Evolutionary conservation across 2,113 vertebrate species (phyloP).

Genomic region (Osmerus mordax): DNA sequence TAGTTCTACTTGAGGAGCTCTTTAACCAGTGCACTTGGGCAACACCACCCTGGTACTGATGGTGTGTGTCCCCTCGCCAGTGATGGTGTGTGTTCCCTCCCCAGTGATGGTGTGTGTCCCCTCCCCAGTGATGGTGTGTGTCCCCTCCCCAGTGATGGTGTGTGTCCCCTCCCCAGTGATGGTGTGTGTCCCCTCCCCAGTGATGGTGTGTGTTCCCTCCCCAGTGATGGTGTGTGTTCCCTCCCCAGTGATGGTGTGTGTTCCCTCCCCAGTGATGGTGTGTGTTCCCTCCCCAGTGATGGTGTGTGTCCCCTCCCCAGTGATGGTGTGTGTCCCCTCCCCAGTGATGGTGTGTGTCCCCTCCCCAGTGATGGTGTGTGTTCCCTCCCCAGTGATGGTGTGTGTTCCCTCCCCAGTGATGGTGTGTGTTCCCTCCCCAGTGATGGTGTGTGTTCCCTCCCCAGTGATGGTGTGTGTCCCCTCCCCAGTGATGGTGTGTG

Average conservation of each 20-base stretch:
- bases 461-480: too few species aligned
- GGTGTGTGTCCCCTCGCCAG: conserved; percentile 40
- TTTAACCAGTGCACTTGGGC: too few species aligned
- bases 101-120: too few species aligned
- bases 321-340: conserved; percentile 48
- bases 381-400: conserved; percentile 61
- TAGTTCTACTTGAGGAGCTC: too few species aligned
- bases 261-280: conserved; percentile 61
- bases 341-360: conserved; percentile 64
- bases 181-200: conserved; percentile 56
- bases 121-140: conserved; percentile 62
- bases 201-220: conserved; percentile 48
- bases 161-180: conserved; percentile 52
- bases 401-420: conserved; percentile 52
- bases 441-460: too few species aligned
- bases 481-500: conserved; percentile 62
- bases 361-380: conserved; percentile 62
- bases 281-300: too few species aligned
- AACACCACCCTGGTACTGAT: too few species aligned
- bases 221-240: conserved; percentile 64
- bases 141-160: conserved; percentile 61
- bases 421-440: conserved; percentile 56
- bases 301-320: conserved; percentile 47
- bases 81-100: too few species aligned
- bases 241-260: conserved; percentile 62